Evolutionary conservation across 1,140 invertebrate species (phyloP), one percentile per base, ranked within the genome.

Genomic region (Drosophila asahinai): DNA sequence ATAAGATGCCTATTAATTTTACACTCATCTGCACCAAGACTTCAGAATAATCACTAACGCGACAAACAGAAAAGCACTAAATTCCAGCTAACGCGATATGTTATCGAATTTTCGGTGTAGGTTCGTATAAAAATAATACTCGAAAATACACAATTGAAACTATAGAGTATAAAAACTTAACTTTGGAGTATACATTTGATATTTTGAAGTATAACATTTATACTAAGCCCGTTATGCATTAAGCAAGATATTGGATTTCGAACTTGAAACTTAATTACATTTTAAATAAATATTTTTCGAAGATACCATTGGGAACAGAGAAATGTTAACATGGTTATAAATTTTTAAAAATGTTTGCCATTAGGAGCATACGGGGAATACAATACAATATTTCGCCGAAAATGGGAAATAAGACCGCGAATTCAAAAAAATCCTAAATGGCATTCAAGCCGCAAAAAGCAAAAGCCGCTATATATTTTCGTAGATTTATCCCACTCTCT

Each of bases 381-480:
- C 22, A 36, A 36, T 38, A 40, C 14, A 14, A 38, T 14, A 40
- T 40, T 57, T 25, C 19, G 0, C 19, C 15, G 54, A 58, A 43
- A n/a, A 62, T 43, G 36, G 14, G 14, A 62, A 22, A 33, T 33
- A 14, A 15, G n/a, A 62, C 27, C 17, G 8, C 19, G 30, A 22
- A 36, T 63, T 14, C 33, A 62, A 12, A 9, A 22, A 33, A 17
- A 7, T 22, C 63, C 1, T 33, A 47, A 33, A 19, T 62, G 54
- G 27, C 27, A 27, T 43, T 22, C 36, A 36, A 25, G 54, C 11
- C 15, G 5, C 30, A 25, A 12, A 42, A 64, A 62, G 25, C 25
- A 62, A 63, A 62, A 63, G 19, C 40, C 58, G 36, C 54, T 45
- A 15, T 42, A 42, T 42, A 64, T 51, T 38, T 59, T 49, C 15